Percentiles rank a stretch among this genome's conserved stretches.
Evolutionary conservation across 2,113 vertebrate species (phyloP).

Genomic region (Lutjanus erythropterus): DNA sequence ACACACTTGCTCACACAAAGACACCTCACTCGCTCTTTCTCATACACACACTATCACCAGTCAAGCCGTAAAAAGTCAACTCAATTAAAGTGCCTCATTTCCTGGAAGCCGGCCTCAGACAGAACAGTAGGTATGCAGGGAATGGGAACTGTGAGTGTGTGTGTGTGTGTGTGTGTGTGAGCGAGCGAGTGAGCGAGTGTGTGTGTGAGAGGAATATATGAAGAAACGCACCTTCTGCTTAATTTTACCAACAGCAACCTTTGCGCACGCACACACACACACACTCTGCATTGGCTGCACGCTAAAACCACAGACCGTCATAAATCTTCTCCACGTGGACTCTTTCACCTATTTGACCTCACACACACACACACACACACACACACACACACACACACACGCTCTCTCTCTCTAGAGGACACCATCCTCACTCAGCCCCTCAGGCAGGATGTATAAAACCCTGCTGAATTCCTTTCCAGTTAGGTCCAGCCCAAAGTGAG

Average conservation of each 20-base stretch:
- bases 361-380: conserved; percentile 1
- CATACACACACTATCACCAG: conserved; percentile 73
- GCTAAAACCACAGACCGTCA: conserved; percentile 49
- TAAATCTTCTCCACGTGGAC: conserved; percentile 73
- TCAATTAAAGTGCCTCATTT: conserved; percentile 88
- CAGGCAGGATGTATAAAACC: conserved; percentile 84
- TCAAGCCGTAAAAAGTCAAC: conserved; percentile 86
- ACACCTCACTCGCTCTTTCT: conserved; percentile 62
- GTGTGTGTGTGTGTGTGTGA: conserved; percentile 48
- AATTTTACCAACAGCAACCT: conserved; percentile 63
- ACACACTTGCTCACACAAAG: conserved; percentile 45
- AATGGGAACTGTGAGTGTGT: conserved; percentile 82
- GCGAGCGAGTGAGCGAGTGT: conserved; percentile 8
- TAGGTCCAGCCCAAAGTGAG: conserved; percentile 83
- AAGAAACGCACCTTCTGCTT: conserved; percentile 55
- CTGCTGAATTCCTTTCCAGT: conserved; percentile 86
- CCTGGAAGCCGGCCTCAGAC: conserved; percentile 87
- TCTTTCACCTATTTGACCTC: conserved; percentile 76
- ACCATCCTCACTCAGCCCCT: conserved; percentile 76
- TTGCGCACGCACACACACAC: conserved; percentile 36
- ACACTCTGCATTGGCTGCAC: conserved; percentile 21
- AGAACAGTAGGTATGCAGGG: conserved; percentile 86
- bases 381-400: neutral
- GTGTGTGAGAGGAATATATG: neutral
- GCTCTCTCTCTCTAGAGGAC: conserved; percentile 46